A percentile compares a stretch with the other conserved stretches of the same genome.
phyloP scores from a whole-genome alignment of 1,140 invertebrate species.

The Cataglyphis hispanica region DNA sequence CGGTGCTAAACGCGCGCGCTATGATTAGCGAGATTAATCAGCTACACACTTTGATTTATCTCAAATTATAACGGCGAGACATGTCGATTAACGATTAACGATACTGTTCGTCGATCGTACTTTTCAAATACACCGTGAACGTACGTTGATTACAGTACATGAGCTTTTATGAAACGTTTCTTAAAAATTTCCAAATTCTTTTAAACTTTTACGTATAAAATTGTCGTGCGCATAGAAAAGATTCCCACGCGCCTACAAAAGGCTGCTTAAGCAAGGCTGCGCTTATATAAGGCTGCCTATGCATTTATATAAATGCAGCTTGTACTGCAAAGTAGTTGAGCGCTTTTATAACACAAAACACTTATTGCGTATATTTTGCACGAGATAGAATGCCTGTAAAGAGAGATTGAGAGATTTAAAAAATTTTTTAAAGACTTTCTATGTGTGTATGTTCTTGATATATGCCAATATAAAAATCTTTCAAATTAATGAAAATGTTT shows the following conservation, averaged over 20 bases:
- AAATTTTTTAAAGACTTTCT: background rate
- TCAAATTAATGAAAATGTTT: background rate
- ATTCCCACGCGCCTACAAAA: background rate
- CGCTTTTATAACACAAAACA: background rate
- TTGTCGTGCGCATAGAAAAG: background rate
- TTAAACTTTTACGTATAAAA: background rate
- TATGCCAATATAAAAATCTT: background rate
- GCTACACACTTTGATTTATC: conserved; percentile 24
- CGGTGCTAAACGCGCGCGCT: background rate
- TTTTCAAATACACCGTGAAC: background rate
- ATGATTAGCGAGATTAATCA: conserved; percentile 33
- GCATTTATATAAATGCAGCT: too few relatives aligned
- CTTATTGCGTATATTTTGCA: conserved; percentile 11
- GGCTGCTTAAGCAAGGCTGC: too few relatives aligned
- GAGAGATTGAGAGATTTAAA: background rate
- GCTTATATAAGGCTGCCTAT: too few relatives aligned
- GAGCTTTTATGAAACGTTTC: background rate
- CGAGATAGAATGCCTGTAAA: background rate
- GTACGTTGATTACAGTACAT: background rate
- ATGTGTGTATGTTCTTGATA: background rate
- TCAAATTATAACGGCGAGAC: background rate
- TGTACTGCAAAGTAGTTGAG: background rate
- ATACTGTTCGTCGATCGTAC: background rate
- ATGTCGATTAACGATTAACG: conserved; percentile 39
- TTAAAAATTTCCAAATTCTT: background rate